These are phyloP conservation scores for Pseudocheirus occidentalis DNA, from an alignment of 2,797 vertebrate genomes.

Conservation along the genomic window DNA sequence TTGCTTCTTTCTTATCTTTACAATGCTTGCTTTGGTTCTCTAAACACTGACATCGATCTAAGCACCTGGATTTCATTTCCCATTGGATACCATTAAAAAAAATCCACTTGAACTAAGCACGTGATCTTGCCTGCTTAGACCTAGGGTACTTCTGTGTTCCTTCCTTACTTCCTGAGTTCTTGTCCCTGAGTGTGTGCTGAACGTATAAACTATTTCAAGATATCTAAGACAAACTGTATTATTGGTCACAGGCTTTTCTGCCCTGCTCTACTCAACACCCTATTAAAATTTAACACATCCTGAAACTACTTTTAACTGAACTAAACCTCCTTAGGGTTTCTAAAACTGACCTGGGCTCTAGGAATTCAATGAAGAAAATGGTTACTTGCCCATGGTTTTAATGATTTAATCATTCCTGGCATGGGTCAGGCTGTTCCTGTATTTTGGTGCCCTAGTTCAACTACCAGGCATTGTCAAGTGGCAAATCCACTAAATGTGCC, in stretches of 20 bases:
- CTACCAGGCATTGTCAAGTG: background rate
- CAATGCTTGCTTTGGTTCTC: background rate
- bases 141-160: background rate
- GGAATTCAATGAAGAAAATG: background rate
- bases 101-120: background rate
- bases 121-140: background rate
- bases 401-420: background rate
- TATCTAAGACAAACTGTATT: background rate
- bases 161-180: background rate
- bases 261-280: background rate
- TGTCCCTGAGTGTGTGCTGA: background rate
- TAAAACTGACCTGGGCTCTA: background rate
- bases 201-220: background rate
- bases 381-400: background rate
- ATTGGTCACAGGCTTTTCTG: background rate
- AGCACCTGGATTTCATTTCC: background rate
- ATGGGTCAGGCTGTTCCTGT: background rate
- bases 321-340: background rate
- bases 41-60: background rate
- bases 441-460: background rate
- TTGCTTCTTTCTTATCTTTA: background rate
- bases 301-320: background rate
- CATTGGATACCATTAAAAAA: background rate
- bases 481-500: background rate
- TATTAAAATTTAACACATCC: background rate